Evolutionary conservation across 2,113 vertebrate species (phyloP).

Genomic region (Laterallus jamaicensis): DNA sequence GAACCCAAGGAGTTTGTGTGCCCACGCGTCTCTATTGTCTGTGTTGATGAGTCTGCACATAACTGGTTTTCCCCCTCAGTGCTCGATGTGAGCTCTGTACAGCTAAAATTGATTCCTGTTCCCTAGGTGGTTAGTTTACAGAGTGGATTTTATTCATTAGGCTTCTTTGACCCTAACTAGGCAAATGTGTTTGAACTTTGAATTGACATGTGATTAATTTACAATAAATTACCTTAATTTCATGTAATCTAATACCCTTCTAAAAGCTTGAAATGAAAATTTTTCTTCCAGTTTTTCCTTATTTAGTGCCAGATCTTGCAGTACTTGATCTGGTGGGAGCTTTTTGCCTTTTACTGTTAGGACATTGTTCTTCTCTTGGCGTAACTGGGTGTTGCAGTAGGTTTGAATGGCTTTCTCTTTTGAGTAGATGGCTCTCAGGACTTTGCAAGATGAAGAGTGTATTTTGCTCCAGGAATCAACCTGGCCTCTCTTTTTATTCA

Average conservation of each 20-base stretch:
- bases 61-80: background rate
- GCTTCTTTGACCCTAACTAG: background rate
- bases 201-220: background rate
- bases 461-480: background rate
- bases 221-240: background rate
- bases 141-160: background rate
- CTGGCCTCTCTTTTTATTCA: background rate
- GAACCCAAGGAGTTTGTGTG: background rate
- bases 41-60: constrained; percentile 37
- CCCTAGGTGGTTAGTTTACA: background rate
- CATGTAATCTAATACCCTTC: background rate
- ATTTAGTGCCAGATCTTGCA: background rate
- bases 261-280: background rate
- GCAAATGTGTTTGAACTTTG: background rate
- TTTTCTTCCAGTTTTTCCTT: background rate
- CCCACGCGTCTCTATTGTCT: background rate
- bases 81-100: background rate
- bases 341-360: background rate
- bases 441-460: background rate
- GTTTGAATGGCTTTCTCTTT: background rate
- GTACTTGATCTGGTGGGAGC: background rate
- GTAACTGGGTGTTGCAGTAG: background rate
- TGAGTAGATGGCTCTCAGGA: background rate
- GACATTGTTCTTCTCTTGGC: background rate
- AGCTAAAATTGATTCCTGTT: background rate